These are phyloP conservation scores for Sciurus niger DNA, from an alignment of 2,113 vertebrate genomes.

Conservation along the genomic window DNA sequence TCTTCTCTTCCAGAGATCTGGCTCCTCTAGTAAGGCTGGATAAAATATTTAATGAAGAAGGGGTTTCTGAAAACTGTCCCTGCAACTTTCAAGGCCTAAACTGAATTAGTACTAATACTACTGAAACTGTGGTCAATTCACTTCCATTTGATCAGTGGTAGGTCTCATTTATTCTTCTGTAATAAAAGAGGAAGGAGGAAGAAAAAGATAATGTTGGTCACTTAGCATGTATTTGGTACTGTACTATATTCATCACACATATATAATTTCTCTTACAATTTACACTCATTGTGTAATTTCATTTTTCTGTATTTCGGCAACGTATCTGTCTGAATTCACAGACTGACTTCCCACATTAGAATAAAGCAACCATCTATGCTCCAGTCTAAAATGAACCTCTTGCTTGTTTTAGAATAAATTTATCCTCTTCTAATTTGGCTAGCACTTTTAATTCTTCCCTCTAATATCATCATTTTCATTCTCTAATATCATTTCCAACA, in stretches of 20 bases:
- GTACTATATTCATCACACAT: not conserved
- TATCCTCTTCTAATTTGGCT: not conserved
- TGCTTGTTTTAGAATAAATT: not conserved
- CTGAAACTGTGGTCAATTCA: not conserved
- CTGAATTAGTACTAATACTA: not conserved
- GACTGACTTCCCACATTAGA: not conserved
- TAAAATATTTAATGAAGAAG: not conserved
- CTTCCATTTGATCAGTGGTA: not conserved
- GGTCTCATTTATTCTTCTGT: not conserved
- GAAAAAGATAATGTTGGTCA: not conserved
- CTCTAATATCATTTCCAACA: not conserved
- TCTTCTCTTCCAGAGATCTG: not conserved
- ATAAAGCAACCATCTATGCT: not conserved
- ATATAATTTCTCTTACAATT: not conserved
- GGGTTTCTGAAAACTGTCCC: not conserved
- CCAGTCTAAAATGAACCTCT: not conserved
- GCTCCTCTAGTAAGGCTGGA: not conserved
- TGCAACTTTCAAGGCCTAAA: not conserved
- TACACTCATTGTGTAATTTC: not conserved
- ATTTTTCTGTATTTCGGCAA: not conserved
- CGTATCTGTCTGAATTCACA: not conserved
- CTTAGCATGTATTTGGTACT: not conserved
- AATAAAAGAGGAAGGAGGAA: not conserved
- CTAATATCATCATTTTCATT: not conserved
- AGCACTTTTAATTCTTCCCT: not conserved